Evolutionary conservation across 2,797 vertebrate species (phyloP), one percentile per base, ranked within the genome.

Genomic region (Liasis olivaceus): DNA sequence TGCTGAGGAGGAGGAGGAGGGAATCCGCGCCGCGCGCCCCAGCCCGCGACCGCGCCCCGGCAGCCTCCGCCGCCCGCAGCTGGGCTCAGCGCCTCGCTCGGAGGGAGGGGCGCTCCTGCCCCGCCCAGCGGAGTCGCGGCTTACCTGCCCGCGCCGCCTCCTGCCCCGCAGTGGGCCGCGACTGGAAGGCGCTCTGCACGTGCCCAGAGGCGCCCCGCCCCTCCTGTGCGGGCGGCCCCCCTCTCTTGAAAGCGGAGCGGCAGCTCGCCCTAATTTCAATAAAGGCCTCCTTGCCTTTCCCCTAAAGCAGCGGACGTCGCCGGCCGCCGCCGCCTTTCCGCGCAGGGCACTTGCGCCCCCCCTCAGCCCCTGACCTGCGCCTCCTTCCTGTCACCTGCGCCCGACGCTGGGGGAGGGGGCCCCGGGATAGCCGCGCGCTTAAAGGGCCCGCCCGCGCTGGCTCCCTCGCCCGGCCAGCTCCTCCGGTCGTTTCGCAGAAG

Each of bases 31-130:
- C 59, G 47, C 0, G 63, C 36, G 26, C 87, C 60, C 22, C 86
- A 13, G 8, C 14, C 62, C 22, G 12, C 42, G 17, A 42, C 17
- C 7, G 24, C 87, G 20, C 56, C 47, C 58, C 87, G 31, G 56
- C 64, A 28, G 51, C 59, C 66, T 24, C 59, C 58, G 60, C 81
- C 3, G 14, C 36, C 9, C 89, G 47, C 88, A 26, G n/a, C 77
- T 42, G 54, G n/a, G 5, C 56, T 51, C 24, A 3, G 13, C 11
- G 1, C 51, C 5, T 47, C 86, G 28, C 69, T 31, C 6, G 20
- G 60, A 26, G 24, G 72, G 72, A 81, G 20, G 72, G 72, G 20
- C 72, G n/a, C 91, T 28, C 96, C 93, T 47, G 72, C 88, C 62
- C 62, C 81, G 60, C 72, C 91, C 77, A 7, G 7, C 87, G 3